Base-by-base conservation (phyloP, 2,113 vertebrate species). In the Ophthalmolycus amberensis region DNA sequence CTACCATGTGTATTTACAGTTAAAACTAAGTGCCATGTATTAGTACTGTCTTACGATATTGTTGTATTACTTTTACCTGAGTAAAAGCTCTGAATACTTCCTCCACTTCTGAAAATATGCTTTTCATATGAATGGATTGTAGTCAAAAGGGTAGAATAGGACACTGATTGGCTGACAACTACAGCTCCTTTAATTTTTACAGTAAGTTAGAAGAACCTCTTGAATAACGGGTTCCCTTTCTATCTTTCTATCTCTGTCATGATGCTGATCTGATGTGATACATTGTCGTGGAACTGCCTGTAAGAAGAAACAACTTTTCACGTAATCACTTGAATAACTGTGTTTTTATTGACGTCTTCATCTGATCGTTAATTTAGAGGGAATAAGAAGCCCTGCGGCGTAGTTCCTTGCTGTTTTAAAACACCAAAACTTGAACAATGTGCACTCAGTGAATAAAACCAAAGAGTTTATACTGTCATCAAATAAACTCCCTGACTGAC, bases 71-170 rank as follows among this genome's bases (percentile, higher is more conserved):
- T 44, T 44, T 44, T 44, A 44, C 42, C 3, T 10, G 8, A n/a
- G 50, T 9, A n/a, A n/a, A 22, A 6, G 29, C 46, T 37, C 46
- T 37, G 11, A n/a, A 70, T 32, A 12, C 22, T 54, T 14, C 50
- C 9, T 40, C n/a, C n/a, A 42, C 15, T 15, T 6, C 22, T 38
- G 7, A 37, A 15, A 54, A 48, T 68, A 12, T 3, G 0, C 22
- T 25, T 71, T 71, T 71, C 68, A 71, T 25, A n/a, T 15, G 32
- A 38, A 71, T 44, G 50, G 50, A 54, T 54, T 54, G n/a, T 10
- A 18, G 3, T 54, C 22, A 54, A 54, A 54, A 54, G 20, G 22
- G 50, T 8, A n/a, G 50, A n/a, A 4, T 54, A 54, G 20, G 22
- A 54, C 50, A 54, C 16, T 48, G 46, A 48, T 18, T 18, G 0